Percentiles rank a stretch among this genome's conserved stretches.
Conservation (phyloP, 1,140 invertebrate genomes). For the Pentalonia nigronervosa region DNA sequence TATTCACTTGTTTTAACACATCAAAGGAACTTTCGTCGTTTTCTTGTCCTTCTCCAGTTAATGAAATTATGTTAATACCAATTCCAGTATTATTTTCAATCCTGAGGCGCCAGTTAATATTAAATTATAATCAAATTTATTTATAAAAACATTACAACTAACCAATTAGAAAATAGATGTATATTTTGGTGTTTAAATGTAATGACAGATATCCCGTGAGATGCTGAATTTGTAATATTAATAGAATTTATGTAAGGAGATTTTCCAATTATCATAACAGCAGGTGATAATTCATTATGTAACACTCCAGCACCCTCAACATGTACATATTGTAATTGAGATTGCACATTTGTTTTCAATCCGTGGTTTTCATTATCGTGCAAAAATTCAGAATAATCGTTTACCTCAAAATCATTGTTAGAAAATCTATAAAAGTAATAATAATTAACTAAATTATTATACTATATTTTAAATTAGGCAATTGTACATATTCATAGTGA, state of each 20-base stretch:
- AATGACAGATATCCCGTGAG: slow-evolving; percentile 86
- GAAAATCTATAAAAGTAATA: slow-evolving; percentile 73
- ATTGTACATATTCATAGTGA: background rate
- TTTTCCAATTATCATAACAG: slow-evolving; percentile 86
- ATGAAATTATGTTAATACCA: slow-evolving; percentile 85
- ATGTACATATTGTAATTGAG: slow-evolving; percentile 81
- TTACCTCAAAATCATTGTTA: slow-evolving; percentile 86
- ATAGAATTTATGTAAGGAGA: slow-evolving; percentile 84
- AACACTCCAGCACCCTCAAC: slow-evolving; percentile 95
- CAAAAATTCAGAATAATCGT: slow-evolving; percentile 80
- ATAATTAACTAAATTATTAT: slow-evolving; percentile 15
- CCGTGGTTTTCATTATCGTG: slow-evolving; percentile 82
- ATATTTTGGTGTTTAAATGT: slow-evolving; percentile 81
- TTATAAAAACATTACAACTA: slow-evolving; percentile 58
- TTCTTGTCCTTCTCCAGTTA: slow-evolving; percentile 92
- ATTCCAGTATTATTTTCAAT: slow-evolving; percentile 86
- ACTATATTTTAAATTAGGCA: slow-evolving; percentile 28
- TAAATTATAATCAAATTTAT: background rate
- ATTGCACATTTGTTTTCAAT: slow-evolving; percentile 73
- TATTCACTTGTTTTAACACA: slow-evolving; percentile 81
- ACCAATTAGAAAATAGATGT: slow-evolving; percentile 66
- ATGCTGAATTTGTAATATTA: slow-evolving; percentile 83
- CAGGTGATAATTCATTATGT: slow-evolving; percentile 93
- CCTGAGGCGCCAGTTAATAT: slow-evolving; percentile 64
- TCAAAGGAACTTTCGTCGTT: slow-evolving; percentile 85